Percentiles rank a stretch among this genome's conserved stretches.
These are phyloP conservation scores for Gadus macrocephalus DNA, from an alignment of 2,113 vertebrate species.

Conservation along the genomic window DNA sequence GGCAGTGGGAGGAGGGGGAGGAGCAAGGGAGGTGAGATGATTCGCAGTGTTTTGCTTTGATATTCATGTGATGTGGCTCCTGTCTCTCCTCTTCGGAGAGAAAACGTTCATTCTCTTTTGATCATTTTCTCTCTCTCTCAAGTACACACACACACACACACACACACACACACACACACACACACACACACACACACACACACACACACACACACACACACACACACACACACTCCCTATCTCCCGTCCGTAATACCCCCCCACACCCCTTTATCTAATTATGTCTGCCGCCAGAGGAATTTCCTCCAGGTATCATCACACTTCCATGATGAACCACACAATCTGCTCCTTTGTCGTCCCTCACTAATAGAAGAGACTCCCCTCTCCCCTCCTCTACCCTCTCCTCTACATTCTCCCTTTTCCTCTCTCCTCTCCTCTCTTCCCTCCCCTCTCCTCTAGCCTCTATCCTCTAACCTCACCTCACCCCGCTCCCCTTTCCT, in stretches of 20 bases:
- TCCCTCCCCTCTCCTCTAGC: too few relatives aligned
- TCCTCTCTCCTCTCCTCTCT: too few relatives aligned
- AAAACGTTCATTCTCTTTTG: background rate
- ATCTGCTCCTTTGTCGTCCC: background rate
- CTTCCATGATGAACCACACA: background rate
- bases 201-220: constrained; percentile 7
- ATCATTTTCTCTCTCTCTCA: background rate
- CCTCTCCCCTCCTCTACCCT: background rate
- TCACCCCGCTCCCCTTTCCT: too few relatives aligned
- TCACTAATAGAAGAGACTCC: background rate
- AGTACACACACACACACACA: background rate
- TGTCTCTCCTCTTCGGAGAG: too few relatives aligned
- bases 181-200: constrained; percentile 2
- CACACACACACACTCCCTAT: background rate
- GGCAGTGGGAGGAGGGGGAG: background rate
- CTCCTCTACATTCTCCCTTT: background rate
- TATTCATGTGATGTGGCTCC: too few relatives aligned
- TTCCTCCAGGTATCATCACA: too few relatives aligned
- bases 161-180: background rate
- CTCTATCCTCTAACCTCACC: too few relatives aligned
- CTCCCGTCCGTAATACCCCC: background rate
- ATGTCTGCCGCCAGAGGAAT: background rate
- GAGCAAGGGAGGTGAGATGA: background rate
- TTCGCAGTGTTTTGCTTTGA: background rate
- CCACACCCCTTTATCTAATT: background rate